Percentiles rank a stretch among this genome's conserved stretches.
Conservation (phyloP, 2,113 vertebrate genomes). For the Hyperopisus bebe region DNA sequence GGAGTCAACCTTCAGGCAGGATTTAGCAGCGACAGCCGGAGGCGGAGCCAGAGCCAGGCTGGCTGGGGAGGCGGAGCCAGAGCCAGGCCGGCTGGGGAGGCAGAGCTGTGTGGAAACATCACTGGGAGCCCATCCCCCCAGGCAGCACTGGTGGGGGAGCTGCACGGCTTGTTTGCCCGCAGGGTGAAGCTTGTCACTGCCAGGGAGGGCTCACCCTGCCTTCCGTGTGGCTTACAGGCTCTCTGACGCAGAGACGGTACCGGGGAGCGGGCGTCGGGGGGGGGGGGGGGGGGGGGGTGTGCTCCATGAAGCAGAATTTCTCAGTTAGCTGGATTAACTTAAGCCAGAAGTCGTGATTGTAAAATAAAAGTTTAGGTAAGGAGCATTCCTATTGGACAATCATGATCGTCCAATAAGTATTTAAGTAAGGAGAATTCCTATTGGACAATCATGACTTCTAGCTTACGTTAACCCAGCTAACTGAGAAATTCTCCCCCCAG, state of each 20-base stretch:
- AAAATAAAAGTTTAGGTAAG: neutral
- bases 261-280: neutral
- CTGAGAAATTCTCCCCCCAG: neutral
- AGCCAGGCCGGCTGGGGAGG: conserved; percentile 38
- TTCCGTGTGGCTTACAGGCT: neutral
- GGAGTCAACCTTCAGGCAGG: conserved; percentile 47
- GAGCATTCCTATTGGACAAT: neutral
- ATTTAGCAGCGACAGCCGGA: conserved; percentile 52
- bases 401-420: neutral
- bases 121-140: conserved; percentile 37
- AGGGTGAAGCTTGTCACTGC: conserved; percentile 51
- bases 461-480: neutral
- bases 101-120: conserved; percentile 31
- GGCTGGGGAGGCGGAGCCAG: conserved; percentile 29
- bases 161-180: conserved; percentile 34
- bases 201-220: conserved; percentile 35
- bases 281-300: neutral
- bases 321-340: neutral
- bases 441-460: neutral
- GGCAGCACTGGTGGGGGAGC: conserved; percentile 35
- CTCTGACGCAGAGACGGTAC: conserved; percentile 19
- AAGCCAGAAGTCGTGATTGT: neutral
- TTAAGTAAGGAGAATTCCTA: neutral
- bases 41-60: conserved; percentile 31
- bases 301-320: conserved; percentile 8